phyloP scores from a whole-genome alignment of 2,113 vertebrate genomes.

The Capreolus pygargus region DNA sequence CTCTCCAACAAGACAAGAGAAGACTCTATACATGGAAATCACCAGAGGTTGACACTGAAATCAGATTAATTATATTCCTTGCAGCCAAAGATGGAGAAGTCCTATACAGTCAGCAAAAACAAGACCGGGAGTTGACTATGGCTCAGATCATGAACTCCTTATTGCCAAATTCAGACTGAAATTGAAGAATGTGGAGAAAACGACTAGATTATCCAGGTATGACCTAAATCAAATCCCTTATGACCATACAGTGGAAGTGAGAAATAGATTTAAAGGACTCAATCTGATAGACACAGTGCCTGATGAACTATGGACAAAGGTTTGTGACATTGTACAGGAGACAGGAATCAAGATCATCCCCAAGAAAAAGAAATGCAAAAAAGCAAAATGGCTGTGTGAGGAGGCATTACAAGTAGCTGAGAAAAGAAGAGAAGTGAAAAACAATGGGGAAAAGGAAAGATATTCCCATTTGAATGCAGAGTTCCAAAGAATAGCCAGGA shows the following conservation, averaged over 20 bases:
- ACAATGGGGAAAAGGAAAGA: background rate
- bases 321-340: rapidly evolving
- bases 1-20: background rate
- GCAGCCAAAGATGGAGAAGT: background rate
- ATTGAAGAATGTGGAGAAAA: background rate
- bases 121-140: background rate
- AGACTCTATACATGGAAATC: background rate
- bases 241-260: background rate
- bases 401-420: background rate
- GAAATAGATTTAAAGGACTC: background rate
- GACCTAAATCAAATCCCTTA: background rate
- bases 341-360: background rate
- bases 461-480: background rate
- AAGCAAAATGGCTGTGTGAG: background rate
- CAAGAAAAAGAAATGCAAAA: background rate
- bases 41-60: background rate
- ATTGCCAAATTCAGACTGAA: background rate
- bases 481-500: background rate
- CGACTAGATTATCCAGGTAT: background rate
- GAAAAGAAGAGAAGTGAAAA: background rate
- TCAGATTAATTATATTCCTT: background rate
- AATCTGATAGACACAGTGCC: background rate
- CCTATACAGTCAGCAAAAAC: background rate
- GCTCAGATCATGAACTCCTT: background rate
- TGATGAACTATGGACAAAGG: background rate